A percentile compares a stretch with the other conserved stretches of the same genome.
Conservation (phyloP, 2,797 vertebrate species). For the Epinephelus awoara region DNA sequence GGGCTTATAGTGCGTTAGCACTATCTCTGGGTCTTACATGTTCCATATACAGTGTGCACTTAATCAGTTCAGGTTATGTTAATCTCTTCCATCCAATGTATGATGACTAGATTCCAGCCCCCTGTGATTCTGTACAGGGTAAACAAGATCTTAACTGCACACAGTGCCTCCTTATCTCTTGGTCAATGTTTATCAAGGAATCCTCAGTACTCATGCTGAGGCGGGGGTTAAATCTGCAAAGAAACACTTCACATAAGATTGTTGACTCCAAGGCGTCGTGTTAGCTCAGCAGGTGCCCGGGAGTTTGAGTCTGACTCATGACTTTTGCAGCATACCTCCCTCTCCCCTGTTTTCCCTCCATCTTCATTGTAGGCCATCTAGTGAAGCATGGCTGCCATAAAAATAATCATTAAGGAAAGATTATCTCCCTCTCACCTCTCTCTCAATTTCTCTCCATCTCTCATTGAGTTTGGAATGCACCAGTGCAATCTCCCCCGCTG, state of each 20-base stretch:
- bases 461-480: constrained; percentile 77
- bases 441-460: constrained; percentile 65
- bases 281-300: constrained; percentile 71
- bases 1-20: too few relatives aligned
- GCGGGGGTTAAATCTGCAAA: constrained; percentile 63
- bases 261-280: constrained; percentile 61
- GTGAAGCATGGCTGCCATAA: constrained; percentile 71
- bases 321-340: constrained; percentile 53
- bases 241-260: constrained; percentile 74
- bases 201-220: constrained; percentile 48
- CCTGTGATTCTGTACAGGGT: constrained; percentile 25
- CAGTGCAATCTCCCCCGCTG: constrained; percentile 71
- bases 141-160: constrained; percentile 56
- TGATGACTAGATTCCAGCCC: constrained; percentile 28
- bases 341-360: constrained; percentile 31
- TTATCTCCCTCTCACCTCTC: constrained; percentile 71
- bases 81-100: constrained; percentile 13
- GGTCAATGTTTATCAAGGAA: constrained; percentile 71
- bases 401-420: constrained; percentile 78
- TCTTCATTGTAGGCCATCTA: constrained; percentile 52
- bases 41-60: not conserved
- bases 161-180: constrained; percentile 58
- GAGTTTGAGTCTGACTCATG: constrained; percentile 69
- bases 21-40: not conserved
- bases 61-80: constrained; percentile 16